Evolutionary conservation across 1,140 invertebrate species (phyloP), one percentile per base, ranked within the genome.

Genomic region (Tetramorium alpestre): DNA sequence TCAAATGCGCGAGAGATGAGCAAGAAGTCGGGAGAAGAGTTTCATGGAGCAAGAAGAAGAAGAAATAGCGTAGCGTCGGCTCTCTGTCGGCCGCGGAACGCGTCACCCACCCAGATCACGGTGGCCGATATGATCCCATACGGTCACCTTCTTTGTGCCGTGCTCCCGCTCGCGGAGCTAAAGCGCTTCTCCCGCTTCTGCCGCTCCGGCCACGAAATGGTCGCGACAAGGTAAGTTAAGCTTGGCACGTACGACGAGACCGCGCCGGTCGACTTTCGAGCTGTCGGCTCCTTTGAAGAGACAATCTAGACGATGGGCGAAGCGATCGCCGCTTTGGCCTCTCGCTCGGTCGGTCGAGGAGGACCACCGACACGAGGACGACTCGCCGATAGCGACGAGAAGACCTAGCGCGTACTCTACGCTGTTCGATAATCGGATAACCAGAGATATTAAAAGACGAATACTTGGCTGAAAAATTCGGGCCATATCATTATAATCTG

Each of bases 91-190:
- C 38, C 38, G n/a, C 56, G 86, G 58, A 73, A 87, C 88, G 92
- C 89, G 93, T 93, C 92, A 93, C 92, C 90, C 92, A 93, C 88
- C 87, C 86, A 91, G 90, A 91, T 91, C 90, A 78, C 70, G 81
- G 58, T 88, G 86, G 77, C 70, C 77, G 92, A 93, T 92, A 93
- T 89, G 73, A 76, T 89, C 69, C 72, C 82, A 72, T 86, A 89
- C 82, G 69, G 88, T 81, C 88, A 89, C 86, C 89, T 89, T 87
- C 89, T 90, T 87, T 87, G 77, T 89, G 60, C 69, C 5, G 64
- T 18, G 33, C 51, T 75, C 49, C 62, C 60, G 58, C 44, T 65
- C 70, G 47, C 28, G 78, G 65, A 69, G 41, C 41, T 81, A 84
- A 82, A 86, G 38, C 64, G 75, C 64, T 80, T n/a, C 58, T 64